phyloP scores from a whole-genome alignment of 1,140 invertebrate species.

The Tetraneura akinire region DNA sequence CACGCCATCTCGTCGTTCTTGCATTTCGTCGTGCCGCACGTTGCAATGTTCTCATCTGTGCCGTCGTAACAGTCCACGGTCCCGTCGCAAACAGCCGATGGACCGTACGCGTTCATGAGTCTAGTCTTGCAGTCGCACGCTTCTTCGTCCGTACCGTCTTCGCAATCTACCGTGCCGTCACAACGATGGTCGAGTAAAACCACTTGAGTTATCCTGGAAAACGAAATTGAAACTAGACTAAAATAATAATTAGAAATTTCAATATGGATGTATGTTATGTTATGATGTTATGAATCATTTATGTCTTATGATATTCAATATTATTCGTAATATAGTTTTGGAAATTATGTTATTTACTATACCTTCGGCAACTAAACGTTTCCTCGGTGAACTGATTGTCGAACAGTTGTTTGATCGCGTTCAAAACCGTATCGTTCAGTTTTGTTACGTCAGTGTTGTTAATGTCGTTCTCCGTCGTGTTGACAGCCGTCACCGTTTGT shows the following conservation, averaged over 20 bases:
- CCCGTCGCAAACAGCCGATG: constrained; percentile 74
- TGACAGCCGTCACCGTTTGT: too few relatives aligned
- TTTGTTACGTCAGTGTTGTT: not conserved
- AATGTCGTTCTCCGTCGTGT: too few relatives aligned
- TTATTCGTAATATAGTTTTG: too few relatives aligned
- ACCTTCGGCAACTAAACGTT: constrained; percentile 35
- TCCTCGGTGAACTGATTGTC: constrained; percentile 17
- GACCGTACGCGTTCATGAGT: constrained; percentile 58
- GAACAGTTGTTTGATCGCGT: not conserved
- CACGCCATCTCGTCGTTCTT: constrained; percentile 64
- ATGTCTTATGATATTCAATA: too few relatives aligned
- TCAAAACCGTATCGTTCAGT: constrained; percentile 2
- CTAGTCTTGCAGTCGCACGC: constrained; percentile 71
- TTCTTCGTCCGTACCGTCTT: constrained; percentile 78
- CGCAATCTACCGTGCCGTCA: constrained; percentile 72
- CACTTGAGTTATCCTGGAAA: constrained; percentile 66
- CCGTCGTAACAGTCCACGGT: constrained; percentile 73
- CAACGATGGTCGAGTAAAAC: constrained; percentile 67
- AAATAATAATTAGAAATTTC: too few relatives aligned
- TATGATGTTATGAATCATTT: too few relatives aligned
- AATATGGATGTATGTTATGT: too few relatives aligned
- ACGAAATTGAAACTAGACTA: too few relatives aligned
- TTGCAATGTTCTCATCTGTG: constrained; percentile 68
- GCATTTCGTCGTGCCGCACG: constrained; percentile 62
- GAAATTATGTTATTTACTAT: not conserved